These are phyloP conservation scores for Drosophila funebris DNA, from an alignment of 1,140 invertebrate species.

Conservation along the genomic window DNA sequence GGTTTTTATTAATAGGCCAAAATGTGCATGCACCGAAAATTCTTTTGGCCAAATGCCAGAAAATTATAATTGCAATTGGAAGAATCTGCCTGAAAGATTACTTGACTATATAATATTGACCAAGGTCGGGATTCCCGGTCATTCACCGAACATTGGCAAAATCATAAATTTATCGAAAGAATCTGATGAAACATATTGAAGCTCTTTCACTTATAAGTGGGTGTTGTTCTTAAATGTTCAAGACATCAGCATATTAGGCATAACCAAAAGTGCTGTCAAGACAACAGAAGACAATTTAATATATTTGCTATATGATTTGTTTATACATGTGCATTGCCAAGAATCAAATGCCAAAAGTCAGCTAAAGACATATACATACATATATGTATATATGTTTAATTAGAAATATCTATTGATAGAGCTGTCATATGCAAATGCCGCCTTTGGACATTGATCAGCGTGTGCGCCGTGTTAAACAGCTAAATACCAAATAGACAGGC, in stretches of 20 bases:
- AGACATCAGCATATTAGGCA: slow-evolving; percentile 21
- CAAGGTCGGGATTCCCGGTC: slow-evolving; percentile 43
- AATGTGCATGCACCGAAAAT: too few relatives aligned
- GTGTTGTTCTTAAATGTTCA: too few relatives aligned
- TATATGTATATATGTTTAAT: not conserved
- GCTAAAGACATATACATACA: not conserved
- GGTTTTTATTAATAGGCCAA: not conserved
- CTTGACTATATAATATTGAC: slow-evolving; percentile 39
- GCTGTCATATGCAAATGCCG: slow-evolving; percentile 22
- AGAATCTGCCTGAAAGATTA: not conserved
- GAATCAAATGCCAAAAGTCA: slow-evolving; percentile 46
- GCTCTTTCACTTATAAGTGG: slow-evolving; percentile 5
- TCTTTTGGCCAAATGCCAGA: slow-evolving; percentile 56
- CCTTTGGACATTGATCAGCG: slow-evolving; percentile 12
- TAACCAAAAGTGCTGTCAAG: slow-evolving; percentile 2
- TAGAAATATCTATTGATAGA: slow-evolving; percentile 15
- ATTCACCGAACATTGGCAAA: not conserved
- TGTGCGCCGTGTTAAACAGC: slow-evolving; percentile 7
- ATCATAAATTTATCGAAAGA: not conserved
- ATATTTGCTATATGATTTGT: slow-evolving; percentile 18
- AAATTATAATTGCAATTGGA: slow-evolving; percentile 30
- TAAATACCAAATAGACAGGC: not conserved
- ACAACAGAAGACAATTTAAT: not conserved
- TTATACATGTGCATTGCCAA: slow-evolving; percentile 33
- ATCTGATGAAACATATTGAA: slow-evolving; percentile 18